Percentiles rank a stretch among this genome's conserved stretches.
Conservation (phyloP, 2,113 vertebrate genomes). For the Eublepharis macularius region DNA sequence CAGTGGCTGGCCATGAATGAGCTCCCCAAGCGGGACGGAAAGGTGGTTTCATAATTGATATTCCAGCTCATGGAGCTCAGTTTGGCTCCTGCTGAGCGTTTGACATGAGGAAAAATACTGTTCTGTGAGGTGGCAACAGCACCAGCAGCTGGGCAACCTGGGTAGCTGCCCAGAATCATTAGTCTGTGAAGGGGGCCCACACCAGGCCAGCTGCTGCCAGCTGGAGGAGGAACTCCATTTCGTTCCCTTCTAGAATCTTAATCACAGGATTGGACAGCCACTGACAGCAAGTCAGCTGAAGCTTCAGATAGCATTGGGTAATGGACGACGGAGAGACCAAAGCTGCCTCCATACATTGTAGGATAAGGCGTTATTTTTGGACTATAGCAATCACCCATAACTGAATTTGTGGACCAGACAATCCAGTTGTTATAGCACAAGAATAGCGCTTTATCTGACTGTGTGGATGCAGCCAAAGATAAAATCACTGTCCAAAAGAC, state of each 20-base stretch:
- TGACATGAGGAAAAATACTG: background rate
- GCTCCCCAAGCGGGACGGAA: background rate
- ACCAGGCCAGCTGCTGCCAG: background rate
- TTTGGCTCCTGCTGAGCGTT: background rate
- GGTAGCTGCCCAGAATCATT: constrained; percentile 3
- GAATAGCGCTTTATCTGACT: no score
- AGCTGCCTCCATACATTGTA: no score
- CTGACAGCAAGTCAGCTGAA: background rate
- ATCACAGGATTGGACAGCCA: background rate
- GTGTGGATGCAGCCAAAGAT: no score
- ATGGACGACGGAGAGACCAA: background rate
- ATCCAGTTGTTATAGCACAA: no score
- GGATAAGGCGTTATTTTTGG: no score
- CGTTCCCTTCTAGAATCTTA: background rate
- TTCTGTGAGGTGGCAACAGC: background rate
- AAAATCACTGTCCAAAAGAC: no score
- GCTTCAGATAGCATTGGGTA: background rate
- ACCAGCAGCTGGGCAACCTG: constrained; percentile 12
- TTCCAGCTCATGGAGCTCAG: background rate
- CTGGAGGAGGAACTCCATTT: background rate
- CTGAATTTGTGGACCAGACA: no score
- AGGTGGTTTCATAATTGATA: background rate
- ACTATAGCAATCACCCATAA: no score
- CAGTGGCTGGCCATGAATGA: background rate
- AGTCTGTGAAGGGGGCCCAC: background rate